Conservation (phyloP, 2,888 invertebrate species). For the Acleris sparsana region DNA sequence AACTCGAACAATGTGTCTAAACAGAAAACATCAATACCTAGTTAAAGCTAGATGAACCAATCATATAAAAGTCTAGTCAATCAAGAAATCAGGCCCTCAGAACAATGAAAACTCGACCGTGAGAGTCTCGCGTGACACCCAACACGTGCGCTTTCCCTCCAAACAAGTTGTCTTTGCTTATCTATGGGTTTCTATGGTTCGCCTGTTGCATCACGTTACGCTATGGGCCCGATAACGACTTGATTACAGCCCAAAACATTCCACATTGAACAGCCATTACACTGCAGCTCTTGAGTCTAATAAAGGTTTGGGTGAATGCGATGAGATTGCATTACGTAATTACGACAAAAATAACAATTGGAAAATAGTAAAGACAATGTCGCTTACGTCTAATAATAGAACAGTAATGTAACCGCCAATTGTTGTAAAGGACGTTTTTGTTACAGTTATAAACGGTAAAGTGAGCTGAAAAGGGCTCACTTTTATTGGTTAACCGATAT, state of each 20-base stretch:
- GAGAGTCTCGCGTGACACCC: conserved; percentile 1
- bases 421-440: background rate
- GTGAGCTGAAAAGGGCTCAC: conserved; percentile 28
- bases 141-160: conserved; percentile 14
- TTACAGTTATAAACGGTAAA: background rate
- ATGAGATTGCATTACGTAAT: too few relatives aligned
- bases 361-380: too few relatives aligned
- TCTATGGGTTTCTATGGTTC: background rate
- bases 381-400: background rate
- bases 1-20: too few relatives aligned
- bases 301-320: too few relatives aligned
- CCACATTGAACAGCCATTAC: conserved; percentile 6
- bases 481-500: conserved; percentile 23
- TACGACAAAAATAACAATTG: too few relatives aligned
- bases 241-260: conserved; percentile 18
- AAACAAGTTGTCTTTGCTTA: background rate
- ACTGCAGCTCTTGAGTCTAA: conserved; percentile 11
- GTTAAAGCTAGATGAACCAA: too few relatives aligned
- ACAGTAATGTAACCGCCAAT: background rate
- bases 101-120: background rate
- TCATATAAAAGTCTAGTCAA: background rate
- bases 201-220: conserved; percentile 14
- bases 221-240: conserved; percentile 12
- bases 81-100: conserved; percentile 1
- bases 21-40: background rate